Conservation (phyloP, 2,888 invertebrate genomes). For the Drosophila anceps region DNA sequence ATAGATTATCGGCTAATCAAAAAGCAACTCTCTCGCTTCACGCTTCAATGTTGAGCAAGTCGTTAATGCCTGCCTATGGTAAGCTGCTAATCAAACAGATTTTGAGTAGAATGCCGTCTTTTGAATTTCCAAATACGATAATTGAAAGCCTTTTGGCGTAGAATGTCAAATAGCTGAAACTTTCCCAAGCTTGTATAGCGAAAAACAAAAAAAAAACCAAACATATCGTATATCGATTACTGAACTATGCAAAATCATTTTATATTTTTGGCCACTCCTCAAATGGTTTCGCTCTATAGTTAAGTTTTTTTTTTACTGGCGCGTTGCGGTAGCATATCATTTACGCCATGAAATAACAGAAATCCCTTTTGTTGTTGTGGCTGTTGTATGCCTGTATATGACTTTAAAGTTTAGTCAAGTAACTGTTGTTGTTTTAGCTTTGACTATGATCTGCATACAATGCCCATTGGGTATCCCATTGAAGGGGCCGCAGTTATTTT, state of each 20-base stretch:
- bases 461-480: slow-evolving; percentile 56
- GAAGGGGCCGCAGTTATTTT: slow-evolving; percentile 20
- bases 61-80: slow-evolving; percentile 46
- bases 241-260: slow-evolving; percentile 30
- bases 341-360: slow-evolving; percentile 33
- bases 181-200: slow-evolving; percentile 30
- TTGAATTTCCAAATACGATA: slow-evolving; percentile 21
- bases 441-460: slow-evolving; percentile 67
- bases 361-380: slow-evolving; percentile 36
- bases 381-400: not conserved
- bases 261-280: slow-evolving; percentile 56
- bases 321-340: slow-evolving; percentile 65
- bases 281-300: slow-evolving; percentile 24
- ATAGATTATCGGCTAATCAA: not conserved
- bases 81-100: slow-evolving; percentile 53
- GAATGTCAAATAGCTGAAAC: slow-evolving; percentile 44
- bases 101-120: slow-evolving; percentile 43
- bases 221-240: slow-evolving; percentile 59
- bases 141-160: slow-evolving; percentile 66
- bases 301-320: slow-evolving; percentile 2
- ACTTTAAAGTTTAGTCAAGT: slow-evolving; percentile 24
- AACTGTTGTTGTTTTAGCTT: slow-evolving; percentile 42
- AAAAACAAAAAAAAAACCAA: not conserved
- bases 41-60: not conserved
- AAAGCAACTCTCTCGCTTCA: not conserved